phyloP scores from a whole-genome alignment of 2,888 invertebrate species.

The Tethea ocularis region DNA sequence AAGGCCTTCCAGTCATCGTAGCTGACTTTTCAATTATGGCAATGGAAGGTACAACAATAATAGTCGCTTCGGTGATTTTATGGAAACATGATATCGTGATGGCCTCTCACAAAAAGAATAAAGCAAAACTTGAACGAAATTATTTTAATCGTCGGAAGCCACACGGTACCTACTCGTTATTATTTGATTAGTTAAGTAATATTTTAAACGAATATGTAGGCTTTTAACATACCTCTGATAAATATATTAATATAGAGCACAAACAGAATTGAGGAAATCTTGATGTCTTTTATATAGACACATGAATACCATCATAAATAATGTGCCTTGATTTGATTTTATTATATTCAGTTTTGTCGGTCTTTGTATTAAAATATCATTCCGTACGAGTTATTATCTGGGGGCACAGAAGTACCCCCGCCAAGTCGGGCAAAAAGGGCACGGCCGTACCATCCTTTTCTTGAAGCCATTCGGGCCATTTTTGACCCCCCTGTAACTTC shows the following conservation, averaged over 20 bases:
- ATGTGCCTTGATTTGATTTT: not conserved
- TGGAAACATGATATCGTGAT: constrained; percentile 82
- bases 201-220: not conserved
- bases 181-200: constrained; percentile 37
- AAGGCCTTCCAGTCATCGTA: not conserved
- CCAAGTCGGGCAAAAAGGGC: too few relatives aligned
- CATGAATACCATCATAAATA: not conserved
- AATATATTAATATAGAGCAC: too few relatives aligned
- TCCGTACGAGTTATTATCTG: not conserved
- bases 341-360: not conserved
- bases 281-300: not conserved
- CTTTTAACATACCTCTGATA: not conserved
- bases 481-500: too few relatives aligned
- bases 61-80: constrained; percentile 82
- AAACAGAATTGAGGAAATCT: not conserved
- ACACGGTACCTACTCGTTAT: constrained; percentile 57
- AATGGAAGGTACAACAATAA: constrained; percentile 63
- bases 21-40: constrained; percentile 45
- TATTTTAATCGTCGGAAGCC: constrained; percentile 81
- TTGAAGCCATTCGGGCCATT: too few relatives aligned
- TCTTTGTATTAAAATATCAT: not conserved
- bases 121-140: constrained; percentile 76
- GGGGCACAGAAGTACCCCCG: too few relatives aligned
- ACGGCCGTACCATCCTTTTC: too few relatives aligned
- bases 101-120: constrained; percentile 79